phyloP scores from a whole-genome alignment of 2,888 invertebrate genomes.

The Oegoconia quadripuncta region DNA sequence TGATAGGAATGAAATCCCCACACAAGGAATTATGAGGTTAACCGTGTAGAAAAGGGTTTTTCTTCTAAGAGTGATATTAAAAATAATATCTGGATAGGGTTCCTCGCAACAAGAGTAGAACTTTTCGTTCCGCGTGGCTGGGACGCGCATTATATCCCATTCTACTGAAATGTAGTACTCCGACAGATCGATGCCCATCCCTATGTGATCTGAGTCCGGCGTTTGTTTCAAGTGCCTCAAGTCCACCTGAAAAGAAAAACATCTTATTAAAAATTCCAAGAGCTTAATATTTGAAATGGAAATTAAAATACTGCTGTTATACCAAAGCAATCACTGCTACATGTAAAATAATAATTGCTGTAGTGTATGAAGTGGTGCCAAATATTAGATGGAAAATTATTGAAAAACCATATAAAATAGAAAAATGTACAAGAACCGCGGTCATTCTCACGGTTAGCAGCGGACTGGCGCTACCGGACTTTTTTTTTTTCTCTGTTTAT shows the following conservation, averaged over 20 bases:
- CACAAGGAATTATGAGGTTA: conserved; percentile 97
- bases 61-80: conserved; percentile 95
- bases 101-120: conserved; percentile 98
- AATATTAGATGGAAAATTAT: too few species aligned
- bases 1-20: conserved; percentile 97
- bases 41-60: conserved; percentile 99
- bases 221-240: conserved; percentile 92
- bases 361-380: too few species aligned
- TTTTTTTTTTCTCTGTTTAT: too few species aligned
- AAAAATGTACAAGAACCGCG: too few species aligned
- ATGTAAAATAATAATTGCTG: too few species aligned
- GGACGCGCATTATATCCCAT: conserved; percentile 98
- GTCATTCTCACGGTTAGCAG: too few species aligned
- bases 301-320: too few species aligned
- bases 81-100: conserved; percentile 98
- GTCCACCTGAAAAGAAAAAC: conserved; percentile 85
- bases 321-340: too few species aligned
- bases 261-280: conserved; percentile 6
- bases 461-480: too few species aligned
- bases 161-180: conserved; percentile 98
- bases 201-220: conserved; percentile 92
- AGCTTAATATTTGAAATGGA: too few species aligned
- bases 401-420: too few species aligned
- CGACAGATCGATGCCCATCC: conserved; percentile 93
- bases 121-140: conserved; percentile 93